These are phyloP conservation scores for Danio albolineatus DNA, from an alignment of 2,797 vertebrate genomes.

Conservation along the genomic window DNA sequence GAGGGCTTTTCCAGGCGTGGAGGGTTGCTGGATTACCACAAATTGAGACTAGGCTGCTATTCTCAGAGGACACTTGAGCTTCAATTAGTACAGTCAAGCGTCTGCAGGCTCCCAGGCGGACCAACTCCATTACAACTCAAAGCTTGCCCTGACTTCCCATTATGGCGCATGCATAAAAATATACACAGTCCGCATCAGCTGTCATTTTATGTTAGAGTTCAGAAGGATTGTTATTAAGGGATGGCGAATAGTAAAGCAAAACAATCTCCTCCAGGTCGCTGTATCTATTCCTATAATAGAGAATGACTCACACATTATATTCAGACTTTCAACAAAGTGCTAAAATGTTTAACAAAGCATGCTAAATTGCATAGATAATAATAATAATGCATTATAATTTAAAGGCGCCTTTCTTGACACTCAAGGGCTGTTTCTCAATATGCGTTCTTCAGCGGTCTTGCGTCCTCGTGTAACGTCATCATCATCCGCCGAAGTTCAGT, in stretches of 20 bases:
- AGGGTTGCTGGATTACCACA: neutral
- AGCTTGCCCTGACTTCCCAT: constrained; percentile 11
- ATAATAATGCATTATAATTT: no score
- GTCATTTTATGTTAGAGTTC: neutral
- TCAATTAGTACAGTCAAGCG: constrained; percentile 27
- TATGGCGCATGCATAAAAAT: constrained; percentile 1
- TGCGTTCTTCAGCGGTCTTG: no score
- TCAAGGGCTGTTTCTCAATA: no score
- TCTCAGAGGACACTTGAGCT: constrained; percentile 9
- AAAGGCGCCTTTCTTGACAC: no score
- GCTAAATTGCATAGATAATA: neutral
- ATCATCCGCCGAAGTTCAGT: no score
- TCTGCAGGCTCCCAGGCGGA: neutral
- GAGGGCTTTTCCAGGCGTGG: neutral
- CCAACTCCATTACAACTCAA: constrained; percentile 10
- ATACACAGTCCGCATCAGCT: neutral
- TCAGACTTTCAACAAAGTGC: constrained; percentile 2
- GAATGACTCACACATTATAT: constrained; percentile 1
- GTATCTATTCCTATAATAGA: constrained; percentile 35
- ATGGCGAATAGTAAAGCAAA: constrained; percentile 14
- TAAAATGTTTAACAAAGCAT: neutral
- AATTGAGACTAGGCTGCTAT: neutral
- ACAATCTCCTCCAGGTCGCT: neutral
- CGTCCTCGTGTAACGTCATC: no score
- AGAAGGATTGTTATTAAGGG: neutral